Conservation (phyloP, 2,797 vertebrate species). For the Pangasius krempfi region DNA sequence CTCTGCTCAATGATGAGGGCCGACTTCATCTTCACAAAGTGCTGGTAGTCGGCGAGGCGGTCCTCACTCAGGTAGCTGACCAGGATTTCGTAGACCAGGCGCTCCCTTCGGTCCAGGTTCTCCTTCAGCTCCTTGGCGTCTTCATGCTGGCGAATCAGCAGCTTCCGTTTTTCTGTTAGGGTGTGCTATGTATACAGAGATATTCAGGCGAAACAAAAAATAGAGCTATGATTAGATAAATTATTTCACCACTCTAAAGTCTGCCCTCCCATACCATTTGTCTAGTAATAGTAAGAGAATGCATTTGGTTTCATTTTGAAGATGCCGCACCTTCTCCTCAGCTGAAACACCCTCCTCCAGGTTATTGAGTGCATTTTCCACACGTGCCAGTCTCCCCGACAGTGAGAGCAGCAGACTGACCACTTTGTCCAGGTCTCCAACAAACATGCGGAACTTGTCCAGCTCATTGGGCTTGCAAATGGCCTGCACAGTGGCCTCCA, state of each 20-base stretch:
- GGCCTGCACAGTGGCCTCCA: constrained; percentile 84
- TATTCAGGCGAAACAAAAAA: not conserved
- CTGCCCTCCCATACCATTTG: not conserved
- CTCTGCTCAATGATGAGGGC: constrained; percentile 93
- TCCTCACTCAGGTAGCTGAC: constrained; percentile 82
- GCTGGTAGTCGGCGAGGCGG: constrained; percentile 87
- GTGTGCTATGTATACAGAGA: constrained; percentile 74
- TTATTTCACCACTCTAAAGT: not conserved
- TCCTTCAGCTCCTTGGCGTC: constrained; percentile 95
- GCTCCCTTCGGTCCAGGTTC: constrained; percentile 89
- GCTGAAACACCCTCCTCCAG: constrained; percentile 80
- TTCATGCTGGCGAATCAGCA: constrained; percentile 88
- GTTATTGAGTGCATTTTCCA: constrained; percentile 91
- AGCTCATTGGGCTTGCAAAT: constrained; percentile 90
- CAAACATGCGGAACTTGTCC: constrained; percentile 94
- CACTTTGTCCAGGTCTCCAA: constrained; percentile 95
- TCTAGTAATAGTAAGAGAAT: not conserved
- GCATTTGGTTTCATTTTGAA: not conserved
- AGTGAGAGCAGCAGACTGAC: constrained; percentile 92
- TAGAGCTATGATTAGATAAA: not conserved
- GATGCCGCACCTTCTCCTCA: constrained; percentile 81
- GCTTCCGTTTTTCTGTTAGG: constrained; percentile 85
- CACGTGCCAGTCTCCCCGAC: constrained; percentile 87
- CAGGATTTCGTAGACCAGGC: constrained; percentile 83
- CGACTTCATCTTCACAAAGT: constrained; percentile 97